Evolutionary conservation across 1,140 invertebrate species (phyloP).

Genomic region (Drosophila parabipectinata): DNA sequence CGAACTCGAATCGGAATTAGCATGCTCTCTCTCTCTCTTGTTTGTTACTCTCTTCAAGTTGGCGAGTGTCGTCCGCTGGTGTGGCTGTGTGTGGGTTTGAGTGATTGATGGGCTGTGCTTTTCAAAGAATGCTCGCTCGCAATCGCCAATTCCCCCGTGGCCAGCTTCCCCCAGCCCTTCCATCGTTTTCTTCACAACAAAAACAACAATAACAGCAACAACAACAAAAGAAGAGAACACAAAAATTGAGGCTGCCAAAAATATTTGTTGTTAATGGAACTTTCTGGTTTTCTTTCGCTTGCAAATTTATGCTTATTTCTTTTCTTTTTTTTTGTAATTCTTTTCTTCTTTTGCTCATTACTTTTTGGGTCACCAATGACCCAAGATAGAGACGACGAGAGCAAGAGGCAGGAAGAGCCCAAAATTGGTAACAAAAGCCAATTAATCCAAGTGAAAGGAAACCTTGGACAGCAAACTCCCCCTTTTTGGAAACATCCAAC

Average conservation of each 20-base stretch:
- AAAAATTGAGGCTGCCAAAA: conserved; percentile 72
- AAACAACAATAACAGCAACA: conserved; percentile 7
- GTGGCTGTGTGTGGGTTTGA: conserved; percentile 23
- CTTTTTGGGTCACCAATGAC: conserved; percentile 38
- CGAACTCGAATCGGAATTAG: conserved; percentile 68
- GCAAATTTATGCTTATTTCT: conserved; percentile 51
- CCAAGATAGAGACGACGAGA: not conserved
- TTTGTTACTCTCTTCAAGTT: conserved; percentile 13
- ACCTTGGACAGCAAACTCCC: conserved; percentile 27
- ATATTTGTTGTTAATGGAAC: conserved; percentile 77
- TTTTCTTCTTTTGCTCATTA: conserved; percentile 48
- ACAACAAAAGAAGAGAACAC: conserved; percentile 43
- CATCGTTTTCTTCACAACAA: not conserved
- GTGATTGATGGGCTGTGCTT: conserved; percentile 67
- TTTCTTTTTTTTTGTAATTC: conserved; percentile 21
- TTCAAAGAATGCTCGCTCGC: conserved; percentile 62
- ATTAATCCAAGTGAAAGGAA: conserved; percentile 40
- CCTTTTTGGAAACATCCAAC: conserved; percentile 3
- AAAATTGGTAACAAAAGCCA: conserved; percentile 34
- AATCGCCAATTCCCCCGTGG: conserved; percentile 11
- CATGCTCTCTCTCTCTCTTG: conserved; percentile 22
- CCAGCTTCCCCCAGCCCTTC: conserved; percentile 26
- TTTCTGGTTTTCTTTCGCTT: conserved; percentile 74
- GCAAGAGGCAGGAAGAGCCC: conserved; percentile 11
- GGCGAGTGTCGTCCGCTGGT: too few species aligned